Evolutionary conservation across 2,797 vertebrate species (phyloP), one percentile per base, ranked within the genome.

Genomic region (Notoglanidium macrostoma): DNA sequence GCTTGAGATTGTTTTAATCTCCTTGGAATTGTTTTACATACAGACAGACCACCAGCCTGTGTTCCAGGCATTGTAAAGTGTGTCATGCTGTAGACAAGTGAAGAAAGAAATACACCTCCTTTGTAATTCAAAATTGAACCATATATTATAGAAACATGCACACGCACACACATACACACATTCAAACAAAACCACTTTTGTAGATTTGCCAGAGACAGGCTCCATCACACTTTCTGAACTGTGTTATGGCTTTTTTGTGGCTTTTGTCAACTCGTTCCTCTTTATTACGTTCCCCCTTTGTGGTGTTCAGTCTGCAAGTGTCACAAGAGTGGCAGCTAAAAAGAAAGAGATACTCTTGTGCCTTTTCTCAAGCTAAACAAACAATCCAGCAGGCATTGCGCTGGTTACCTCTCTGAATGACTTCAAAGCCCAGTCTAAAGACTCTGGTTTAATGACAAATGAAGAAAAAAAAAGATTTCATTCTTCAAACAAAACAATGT

Each of bases 341-440:
- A 92, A 93, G 90, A 91, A 86, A 84, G 54, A 63, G 87, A 86
- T 88, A 90, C 89, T 87, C 17, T 90, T 90, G 35, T 84, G 46
- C 77, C 91, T 84, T 63, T 65, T 74, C 81, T 89, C 88, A 93
- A 83, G 89, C 84, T 93, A 92, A 93, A 94, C 95, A 94, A 95
- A 95, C 92, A 95, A 92, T 92, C 91, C 86, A 87, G 74, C 91
- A 92, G 90, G 76, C 90, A 90, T 86, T 89, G 90, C 88, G 90
- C 90, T 87, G 86, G 88, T 90, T 86, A 85, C 88, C 89, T 89
- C 85, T 86, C 86, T 89, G 87, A 86, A 88, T 89, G 87, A 94
- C 94, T 93, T 95, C 94, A 95, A 95, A 96, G 94, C 91, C 54
- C 49, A 63, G 46, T 59, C 91, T 90, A 80, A 90, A 87, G 85